Evolutionary conservation across 2,888 invertebrate genomes (phyloP).

Genomic region (Drosophila neonasuta): DNA sequence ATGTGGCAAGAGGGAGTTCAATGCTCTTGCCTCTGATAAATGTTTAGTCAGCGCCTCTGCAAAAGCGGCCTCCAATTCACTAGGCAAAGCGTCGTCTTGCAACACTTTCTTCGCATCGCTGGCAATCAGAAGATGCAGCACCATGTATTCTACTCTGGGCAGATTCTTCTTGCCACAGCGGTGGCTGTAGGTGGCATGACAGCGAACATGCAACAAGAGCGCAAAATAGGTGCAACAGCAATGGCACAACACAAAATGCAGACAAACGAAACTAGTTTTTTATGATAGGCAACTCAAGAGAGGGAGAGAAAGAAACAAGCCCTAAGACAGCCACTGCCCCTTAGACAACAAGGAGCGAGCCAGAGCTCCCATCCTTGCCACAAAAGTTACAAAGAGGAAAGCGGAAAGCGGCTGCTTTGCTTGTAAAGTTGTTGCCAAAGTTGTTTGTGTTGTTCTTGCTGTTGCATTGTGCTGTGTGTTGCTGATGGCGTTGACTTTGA

Average conservation of each 20-base stretch:
- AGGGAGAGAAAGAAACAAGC: conserved; percentile 33
- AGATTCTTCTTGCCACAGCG: conserved; percentile 26
- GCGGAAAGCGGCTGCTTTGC: conserved; percentile 28
- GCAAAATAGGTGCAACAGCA: conserved; percentile 46
- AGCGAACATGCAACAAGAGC: conserved; percentile 39
- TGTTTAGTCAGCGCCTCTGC: conserved; percentile 55
- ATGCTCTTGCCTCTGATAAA: conserved; percentile 67
- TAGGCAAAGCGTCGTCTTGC: conserved; percentile 51
- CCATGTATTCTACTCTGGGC: conserved; percentile 10
- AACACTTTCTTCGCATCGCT: conserved; percentile 64
- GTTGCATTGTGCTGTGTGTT: conserved; percentile 30
- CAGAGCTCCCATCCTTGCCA: conserved; percentile 6
- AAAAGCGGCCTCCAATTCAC: conserved; percentile 48
- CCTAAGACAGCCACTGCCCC: conserved; percentile 40
- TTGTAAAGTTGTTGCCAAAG: conserved; percentile 45
- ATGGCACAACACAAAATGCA: conserved; percentile 49
- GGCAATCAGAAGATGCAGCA: conserved; percentile 37
- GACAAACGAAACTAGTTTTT: conserved; percentile 67
- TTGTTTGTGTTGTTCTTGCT: conserved; percentile 21
- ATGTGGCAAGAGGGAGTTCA: conserved; percentile 50
- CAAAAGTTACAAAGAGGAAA: neutral
- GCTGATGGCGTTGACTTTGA: conserved; percentile 60
- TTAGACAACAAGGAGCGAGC: conserved; percentile 41
- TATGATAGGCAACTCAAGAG: conserved; percentile 51
- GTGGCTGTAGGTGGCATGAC: conserved; percentile 58